Percentiles rank a stretch among this genome's conserved stretches.
These are phyloP conservation scores for Rattus rattus DNA, from an alignment of 2,113 vertebrate genomes.

Conservation along the genomic window DNA sequence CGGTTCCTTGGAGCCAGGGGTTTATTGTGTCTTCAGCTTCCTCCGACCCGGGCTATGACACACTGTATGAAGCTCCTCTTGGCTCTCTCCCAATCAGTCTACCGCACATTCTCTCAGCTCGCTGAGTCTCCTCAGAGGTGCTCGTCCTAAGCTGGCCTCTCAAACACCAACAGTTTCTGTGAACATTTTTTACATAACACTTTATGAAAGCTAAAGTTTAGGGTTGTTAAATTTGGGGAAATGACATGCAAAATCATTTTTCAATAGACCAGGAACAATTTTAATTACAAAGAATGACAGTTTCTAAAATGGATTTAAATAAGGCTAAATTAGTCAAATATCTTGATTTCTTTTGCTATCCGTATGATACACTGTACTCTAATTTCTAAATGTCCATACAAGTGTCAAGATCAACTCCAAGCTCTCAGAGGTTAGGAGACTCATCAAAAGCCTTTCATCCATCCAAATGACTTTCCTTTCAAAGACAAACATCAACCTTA, in stretches of 20 bases:
- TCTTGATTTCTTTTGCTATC: conserved; percentile 19
- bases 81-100: not conserved
- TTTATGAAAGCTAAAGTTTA: conserved; percentile 44
- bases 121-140: conserved; percentile 1
- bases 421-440: not conserved
- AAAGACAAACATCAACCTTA: conserved; percentile 44
- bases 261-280: conserved; percentile 15
- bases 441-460: conserved; percentile 34
- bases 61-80: not conserved
- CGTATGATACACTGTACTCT: conserved; percentile 8
- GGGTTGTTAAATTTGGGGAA: conserved; percentile 5
- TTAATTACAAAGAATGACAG: conserved; percentile 45
- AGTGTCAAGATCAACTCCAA: conserved; percentile 49
- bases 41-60: not conserved
- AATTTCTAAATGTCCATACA: conserved; percentile 29
- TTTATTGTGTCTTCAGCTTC: not conserved
- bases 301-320: conserved; percentile 47
- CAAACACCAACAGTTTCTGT: not conserved
- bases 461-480: conserved; percentile 51
- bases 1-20: not conserved
- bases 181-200: conserved; percentile 34
- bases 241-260: conserved; percentile 50
- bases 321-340: conserved; percentile 42
- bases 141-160: conserved; percentile 24
- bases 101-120: not conserved